Evolutionary conservation across 2,888 invertebrate genomes (phyloP), one percentile per base, ranked within the genome.

Genomic region (Ectropis crepuscularia): DNA sequence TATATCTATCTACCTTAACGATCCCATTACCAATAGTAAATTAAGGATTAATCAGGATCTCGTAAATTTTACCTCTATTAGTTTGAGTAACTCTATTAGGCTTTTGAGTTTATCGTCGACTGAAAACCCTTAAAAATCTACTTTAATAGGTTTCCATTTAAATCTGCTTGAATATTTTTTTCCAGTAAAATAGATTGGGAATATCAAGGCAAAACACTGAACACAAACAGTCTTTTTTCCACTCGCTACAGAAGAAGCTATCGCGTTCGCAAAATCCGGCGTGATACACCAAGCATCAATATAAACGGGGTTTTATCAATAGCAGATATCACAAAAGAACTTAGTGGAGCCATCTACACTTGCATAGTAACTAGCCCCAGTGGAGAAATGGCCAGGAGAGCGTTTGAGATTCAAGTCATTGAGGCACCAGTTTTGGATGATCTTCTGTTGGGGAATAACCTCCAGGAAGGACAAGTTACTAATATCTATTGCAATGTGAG

Each of bases 401-500:
- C 94, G 4, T 94, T 94, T 58, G 96, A 96, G 78, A 95, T 96
- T 67, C 95, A 95, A 77, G 94, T 96, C 8, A 95, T 95, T 78
- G 93, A 92, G 87, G 97, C 97, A 0, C 97, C 97, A 0, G 95
- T 97, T 53, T 93, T 97, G 76, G 97, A 97, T 82, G 96, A 97
- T 55, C 95, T 98, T 78, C 93, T 94, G 41, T 95, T 98, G 74
- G 97, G 97, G 0, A 94, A 95, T 58, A 96, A 96, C 80, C 93
- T 97, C 0, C 96, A 96, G 85, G 96, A 98, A 90, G 96, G 97
- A 50, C 96, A 97, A 81, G 94, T 97, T 73, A 96, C 96, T 38
- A 96, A 97, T 84, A 96, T 97, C 53, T 96, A 97, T 53, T 97
- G 97, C 80, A 96, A 96, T 73, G 95, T 97, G 0, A 95, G 95